Percentiles rank a stretch among this genome's conserved stretches.
phyloP scores from a whole-genome alignment of 2,797 vertebrate species.

The Etheostoma perlongum region DNA sequence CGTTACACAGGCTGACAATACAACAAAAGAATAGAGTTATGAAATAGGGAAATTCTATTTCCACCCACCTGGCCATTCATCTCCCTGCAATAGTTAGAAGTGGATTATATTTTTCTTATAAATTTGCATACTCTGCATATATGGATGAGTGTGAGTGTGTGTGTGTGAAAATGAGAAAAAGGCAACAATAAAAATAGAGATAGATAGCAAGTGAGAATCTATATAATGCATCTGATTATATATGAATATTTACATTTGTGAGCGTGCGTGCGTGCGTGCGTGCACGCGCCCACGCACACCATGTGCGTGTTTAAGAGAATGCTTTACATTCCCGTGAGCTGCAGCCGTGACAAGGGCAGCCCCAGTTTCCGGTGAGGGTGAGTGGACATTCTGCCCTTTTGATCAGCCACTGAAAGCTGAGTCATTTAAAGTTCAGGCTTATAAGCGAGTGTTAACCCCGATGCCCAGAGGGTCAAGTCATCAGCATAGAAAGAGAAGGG shows the following conservation, averaged over 20 bases:
- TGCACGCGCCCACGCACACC: too few species aligned
- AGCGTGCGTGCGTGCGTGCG: neutral
- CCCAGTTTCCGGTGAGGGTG: conserved; percentile 15
- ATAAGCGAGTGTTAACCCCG: conserved; percentile 43
- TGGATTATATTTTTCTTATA: conserved; percentile 65
- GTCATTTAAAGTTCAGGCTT: conserved; percentile 42
- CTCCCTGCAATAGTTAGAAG: conserved; percentile 55
- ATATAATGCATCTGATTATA: neutral
- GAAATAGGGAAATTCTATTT: conserved; percentile 79
- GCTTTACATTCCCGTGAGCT: neutral
- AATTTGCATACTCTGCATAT: conserved; percentile 64
- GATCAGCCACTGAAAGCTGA: conserved; percentile 41
- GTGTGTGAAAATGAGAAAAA: conserved; percentile 4
- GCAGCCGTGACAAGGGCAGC: conserved; percentile 9
- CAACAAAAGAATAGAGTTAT: conserved; percentile 74
- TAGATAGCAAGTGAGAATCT: neutral
- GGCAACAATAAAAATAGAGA: neutral
- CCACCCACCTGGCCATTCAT: conserved; percentile 68
- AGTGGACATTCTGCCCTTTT: conserved; percentile 14
- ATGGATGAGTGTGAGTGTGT: conserved; percentile 1
- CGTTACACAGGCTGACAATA: conserved; percentile 70
- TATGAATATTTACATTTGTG: neutral
- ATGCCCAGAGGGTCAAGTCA: conserved; percentile 27
- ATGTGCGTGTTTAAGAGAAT: too few species aligned
- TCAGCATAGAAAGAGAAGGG: neutral